These are phyloP conservation scores for Crotophaga sulcirostris DNA, from an alignment of 2,113 vertebrate genomes.

Conservation along the genomic window DNA sequence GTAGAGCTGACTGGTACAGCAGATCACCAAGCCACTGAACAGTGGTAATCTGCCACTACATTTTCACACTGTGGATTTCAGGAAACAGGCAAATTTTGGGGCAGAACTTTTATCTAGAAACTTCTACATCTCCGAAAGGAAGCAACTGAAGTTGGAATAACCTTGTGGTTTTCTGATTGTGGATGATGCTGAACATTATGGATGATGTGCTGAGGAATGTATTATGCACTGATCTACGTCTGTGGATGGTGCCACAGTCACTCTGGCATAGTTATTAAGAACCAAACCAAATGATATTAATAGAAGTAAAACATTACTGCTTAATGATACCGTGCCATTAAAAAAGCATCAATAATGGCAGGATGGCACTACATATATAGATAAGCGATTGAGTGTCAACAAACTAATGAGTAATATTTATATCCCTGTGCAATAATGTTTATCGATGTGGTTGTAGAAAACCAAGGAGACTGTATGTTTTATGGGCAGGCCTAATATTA, in stretches of 20 bases:
- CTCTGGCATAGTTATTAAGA: conserved; percentile 24
- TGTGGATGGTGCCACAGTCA: background rate
- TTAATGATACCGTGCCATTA: conserved; percentile 43
- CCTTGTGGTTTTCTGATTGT: background rate
- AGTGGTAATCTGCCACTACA: background rate
- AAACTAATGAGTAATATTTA: conserved; percentile 64
- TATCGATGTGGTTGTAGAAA: conserved; percentile 46
- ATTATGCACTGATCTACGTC: background rate
- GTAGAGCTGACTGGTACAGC: background rate
- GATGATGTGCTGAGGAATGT: background rate
- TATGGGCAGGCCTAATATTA: conserved; percentile 45
- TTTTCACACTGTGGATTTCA: background rate
- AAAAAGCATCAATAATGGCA: conserved; percentile 59
- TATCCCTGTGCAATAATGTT: conserved; percentile 49
- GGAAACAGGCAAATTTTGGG: background rate
- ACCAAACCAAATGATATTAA: conserved; percentile 53
- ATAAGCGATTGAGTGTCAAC: conserved; percentile 43
- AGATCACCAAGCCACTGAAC: background rate
- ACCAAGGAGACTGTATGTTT: conserved; percentile 19
- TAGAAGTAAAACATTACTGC: conserved; percentile 48
- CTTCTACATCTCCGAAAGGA: background rate
- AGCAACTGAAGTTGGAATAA: background rate
- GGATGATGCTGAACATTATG: background rate
- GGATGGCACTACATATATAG: conserved; percentile 10
- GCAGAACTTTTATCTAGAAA: background rate